Conservation (phyloP, 2,797 vertebrate species). For the Thaleichthys pacificus region DNA sequence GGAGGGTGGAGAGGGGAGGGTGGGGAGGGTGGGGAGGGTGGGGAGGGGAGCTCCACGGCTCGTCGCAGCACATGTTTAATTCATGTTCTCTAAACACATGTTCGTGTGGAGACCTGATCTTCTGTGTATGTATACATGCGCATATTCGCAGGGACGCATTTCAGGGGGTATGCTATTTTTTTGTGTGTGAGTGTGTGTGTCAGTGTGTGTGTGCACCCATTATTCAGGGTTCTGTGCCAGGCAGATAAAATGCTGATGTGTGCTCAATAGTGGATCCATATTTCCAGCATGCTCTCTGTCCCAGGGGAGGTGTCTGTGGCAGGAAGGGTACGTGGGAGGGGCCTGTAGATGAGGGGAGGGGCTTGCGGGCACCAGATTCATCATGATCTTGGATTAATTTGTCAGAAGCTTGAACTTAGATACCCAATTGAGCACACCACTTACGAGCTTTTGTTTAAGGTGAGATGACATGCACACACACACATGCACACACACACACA, state of each 20-base stretch:
- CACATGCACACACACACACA: no score
- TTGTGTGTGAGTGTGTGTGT: neutral
- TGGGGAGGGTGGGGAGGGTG: neutral
- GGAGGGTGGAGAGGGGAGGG: no score
- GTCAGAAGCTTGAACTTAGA: neutral
- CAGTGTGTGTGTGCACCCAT: slow-evolving; percentile 19
- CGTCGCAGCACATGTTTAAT: slow-evolving; percentile 39
- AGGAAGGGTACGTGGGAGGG: neutral
- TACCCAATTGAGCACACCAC: slow-evolving; percentile 1
- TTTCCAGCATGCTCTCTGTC: slow-evolving; percentile 54
- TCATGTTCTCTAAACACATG: slow-evolving; percentile 18
- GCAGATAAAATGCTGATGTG: slow-evolving; percentile 54
- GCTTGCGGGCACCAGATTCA: slow-evolving; percentile 6
- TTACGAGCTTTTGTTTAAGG: slow-evolving; percentile 25
- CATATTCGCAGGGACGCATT: neutral
- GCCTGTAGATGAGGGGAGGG: neutral
- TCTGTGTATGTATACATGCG: slow-evolving; percentile 12
- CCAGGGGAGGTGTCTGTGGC: slow-evolving; percentile 6
- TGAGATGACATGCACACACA: slow-evolving; percentile 17
- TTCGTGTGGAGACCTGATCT: neutral
- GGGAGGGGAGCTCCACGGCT: no score
- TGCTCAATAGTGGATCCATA: slow-evolving; percentile 48
- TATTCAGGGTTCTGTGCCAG: slow-evolving; percentile 19
- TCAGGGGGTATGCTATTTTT: neutral
- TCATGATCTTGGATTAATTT: neutral